Evolutionary conservation across 2,888 invertebrate species (phyloP), one percentile per base, ranked within the genome.

Genomic region (Yponomeuta evonymella): DNA sequence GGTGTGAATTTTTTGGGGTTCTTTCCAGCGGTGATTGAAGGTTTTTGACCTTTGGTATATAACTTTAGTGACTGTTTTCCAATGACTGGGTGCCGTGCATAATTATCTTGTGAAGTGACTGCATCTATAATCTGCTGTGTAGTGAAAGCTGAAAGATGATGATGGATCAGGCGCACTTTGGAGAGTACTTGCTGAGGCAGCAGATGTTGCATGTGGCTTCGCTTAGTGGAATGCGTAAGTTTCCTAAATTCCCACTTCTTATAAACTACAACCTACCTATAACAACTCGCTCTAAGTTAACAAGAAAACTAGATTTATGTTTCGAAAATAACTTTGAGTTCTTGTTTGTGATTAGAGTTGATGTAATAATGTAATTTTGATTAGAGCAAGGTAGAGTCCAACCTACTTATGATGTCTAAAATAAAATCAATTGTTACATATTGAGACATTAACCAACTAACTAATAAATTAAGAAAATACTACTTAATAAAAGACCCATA

Each of bases 121-220:
- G 73, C 76, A 67, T 67, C 69, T 75, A 77, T 73, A 73, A 79
- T 81, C 15, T 73, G 69, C 76, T 79, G 79, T 75, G 78, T 75
- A 73, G 76, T 10, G 66, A 70, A 74, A 15, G 71, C 58, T 72
- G 8, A 77, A 86, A 73, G 72, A 92, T 90, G 90, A 92, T 92
- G 92, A 92, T 92, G 92, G 91, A 91, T 82, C 92, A 92, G 79
- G 88, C 90, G 29, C 91, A 91, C 75, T 89, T 92, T 72, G 89
- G 90, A 72, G 92, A 92, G 80, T 92, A 91, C 78, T 81, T 92
- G 81, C 82, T 92, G 81, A 86, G 92, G 76, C 92, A 92, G 79
- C 92, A 92, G 82, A 92, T 92, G 91, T 75, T 92, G 76, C 92
- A 92, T 71, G 92, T 91, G 29, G 92, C 90, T 15, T 90, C 90